Conservation (phyloP, 1,140 invertebrate genomes). For the Campoletis sonorensis region DNA sequence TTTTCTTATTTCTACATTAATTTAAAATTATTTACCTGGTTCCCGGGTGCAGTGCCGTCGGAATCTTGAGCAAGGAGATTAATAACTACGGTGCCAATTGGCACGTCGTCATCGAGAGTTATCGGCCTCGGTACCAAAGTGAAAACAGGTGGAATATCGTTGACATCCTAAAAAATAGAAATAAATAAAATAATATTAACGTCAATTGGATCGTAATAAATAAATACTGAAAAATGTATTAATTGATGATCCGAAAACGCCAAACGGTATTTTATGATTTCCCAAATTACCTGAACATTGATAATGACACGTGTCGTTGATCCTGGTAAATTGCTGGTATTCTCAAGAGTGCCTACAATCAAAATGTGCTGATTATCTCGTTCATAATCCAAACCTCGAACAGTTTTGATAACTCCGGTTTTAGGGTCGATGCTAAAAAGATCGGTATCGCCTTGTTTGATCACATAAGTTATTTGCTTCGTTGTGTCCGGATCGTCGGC, state of each 20-base stretch:
- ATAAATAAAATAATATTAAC: constrained; percentile 29
- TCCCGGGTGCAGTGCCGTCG: constrained; percentile 89
- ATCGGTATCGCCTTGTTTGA: constrained; percentile 87
- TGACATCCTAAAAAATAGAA: constrained; percentile 80
- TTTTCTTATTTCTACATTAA: neutral
- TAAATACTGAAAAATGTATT: neutral
- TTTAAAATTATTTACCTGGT: constrained; percentile 79
- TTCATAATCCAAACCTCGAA: constrained; percentile 88
- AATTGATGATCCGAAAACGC: neutral
- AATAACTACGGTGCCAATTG: constrained; percentile 87
- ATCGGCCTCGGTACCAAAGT: constrained; percentile 87
- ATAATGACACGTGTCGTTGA: constrained; percentile 86
- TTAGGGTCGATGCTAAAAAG: constrained; percentile 89
- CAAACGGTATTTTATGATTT: constrained; percentile 26
- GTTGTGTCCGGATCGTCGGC: constrained; percentile 88
- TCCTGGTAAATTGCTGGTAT: constrained; percentile 82
- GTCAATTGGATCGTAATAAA: too few relatives aligned
- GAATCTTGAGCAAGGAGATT: constrained; percentile 87
- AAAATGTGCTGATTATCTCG: constrained; percentile 84
- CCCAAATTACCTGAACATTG: constrained; percentile 83
- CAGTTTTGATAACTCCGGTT: constrained; percentile 86
- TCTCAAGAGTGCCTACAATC: constrained; percentile 88
- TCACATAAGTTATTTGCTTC: constrained; percentile 89
- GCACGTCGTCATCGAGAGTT: constrained; percentile 88
- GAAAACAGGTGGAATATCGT: constrained; percentile 92